Evolutionary conservation across 2,888 invertebrate species (phyloP).

Genomic region (Cepaea hortensis): DNA sequence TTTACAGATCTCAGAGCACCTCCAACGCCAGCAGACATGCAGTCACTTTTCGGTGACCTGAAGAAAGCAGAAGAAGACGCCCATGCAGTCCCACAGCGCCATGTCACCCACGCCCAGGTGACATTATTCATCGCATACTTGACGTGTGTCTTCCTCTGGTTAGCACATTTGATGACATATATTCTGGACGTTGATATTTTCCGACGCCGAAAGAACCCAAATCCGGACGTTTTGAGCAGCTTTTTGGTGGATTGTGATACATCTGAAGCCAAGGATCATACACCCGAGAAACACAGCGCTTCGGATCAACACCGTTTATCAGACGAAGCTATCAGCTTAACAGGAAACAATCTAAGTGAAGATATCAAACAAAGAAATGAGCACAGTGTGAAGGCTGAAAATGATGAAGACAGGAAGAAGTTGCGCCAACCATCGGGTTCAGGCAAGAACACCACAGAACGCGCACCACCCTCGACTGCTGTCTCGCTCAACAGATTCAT

Average conservation of each 20-base stretch:
- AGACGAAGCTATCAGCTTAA: neutral
- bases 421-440: neutral
- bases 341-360: neutral
- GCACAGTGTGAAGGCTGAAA: neutral
- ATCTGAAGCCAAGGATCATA: neutral
- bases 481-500: constrained; percentile 57
- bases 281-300: neutral
- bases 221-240: neutral
- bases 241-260: neutral
- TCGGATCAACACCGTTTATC: neutral
- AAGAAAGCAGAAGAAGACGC: constrained; percentile 35
- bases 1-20: too few relatives aligned
- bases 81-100: constrained; percentile 54
- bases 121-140: constrained; percentile 54
- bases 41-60: neutral
- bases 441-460: neutral
- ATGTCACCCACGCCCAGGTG: constrained; percentile 55
- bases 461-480: constrained; percentile 26
- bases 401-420: neutral
- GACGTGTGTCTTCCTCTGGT: constrained; percentile 46
- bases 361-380: neutral
- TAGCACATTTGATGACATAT: constrained; percentile 23
- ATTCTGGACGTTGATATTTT: neutral
- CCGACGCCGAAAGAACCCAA: neutral
- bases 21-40: too few relatives aligned